Evolutionary conservation across 2,113 vertebrate species (phyloP), one percentile per base, ranked within the genome.

Genomic region (Pholis gunnellus): DNA sequence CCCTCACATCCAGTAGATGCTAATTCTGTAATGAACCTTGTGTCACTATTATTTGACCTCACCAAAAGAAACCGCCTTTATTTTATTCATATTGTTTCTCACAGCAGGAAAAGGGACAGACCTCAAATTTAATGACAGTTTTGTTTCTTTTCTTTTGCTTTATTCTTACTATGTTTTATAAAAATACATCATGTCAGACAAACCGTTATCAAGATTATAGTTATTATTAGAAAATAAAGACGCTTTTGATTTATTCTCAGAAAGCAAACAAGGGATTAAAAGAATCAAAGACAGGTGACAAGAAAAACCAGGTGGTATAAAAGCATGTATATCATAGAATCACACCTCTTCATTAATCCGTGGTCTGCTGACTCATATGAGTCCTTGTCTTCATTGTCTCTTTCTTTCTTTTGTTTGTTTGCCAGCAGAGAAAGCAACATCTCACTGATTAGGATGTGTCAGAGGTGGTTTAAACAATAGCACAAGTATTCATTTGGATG

Each of bases 401-500:
- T n/a, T 20, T 20, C 60, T 63, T 44, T 13, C 0, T 20, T 34
- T 9, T 38, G n/a, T 57, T n/a, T 38, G 36, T 64, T 38, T 38
- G 61, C 36, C 4, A 13, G 61, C 60, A 63, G 60, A 36, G 60
- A 63, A 34, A 36, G 27, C 29, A 60, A 31, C 18, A 7, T 34
- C 27, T 60, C 36, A 25, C 6, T 27, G n/a, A 46, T 68, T 17
- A 27, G 52, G 50, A 22, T 2, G n/a, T 10, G 59, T 63, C 34
- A 38, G 4, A 38, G 61, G 0, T 3, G 20, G 5, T 38, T 40
- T 40, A 40, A 40, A 22, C 36, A 13, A 14, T 13, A 52, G 20
- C 46, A 36, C 52, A 65, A 65, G 31, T 18, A n/a, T 74, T 67
- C 60, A 54, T 74, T 48, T 59, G 34, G 38, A 57, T 64, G n/a